phyloP scores from a whole-genome alignment of 2,113 vertebrate species.

The Anhinga rufa region DNA sequence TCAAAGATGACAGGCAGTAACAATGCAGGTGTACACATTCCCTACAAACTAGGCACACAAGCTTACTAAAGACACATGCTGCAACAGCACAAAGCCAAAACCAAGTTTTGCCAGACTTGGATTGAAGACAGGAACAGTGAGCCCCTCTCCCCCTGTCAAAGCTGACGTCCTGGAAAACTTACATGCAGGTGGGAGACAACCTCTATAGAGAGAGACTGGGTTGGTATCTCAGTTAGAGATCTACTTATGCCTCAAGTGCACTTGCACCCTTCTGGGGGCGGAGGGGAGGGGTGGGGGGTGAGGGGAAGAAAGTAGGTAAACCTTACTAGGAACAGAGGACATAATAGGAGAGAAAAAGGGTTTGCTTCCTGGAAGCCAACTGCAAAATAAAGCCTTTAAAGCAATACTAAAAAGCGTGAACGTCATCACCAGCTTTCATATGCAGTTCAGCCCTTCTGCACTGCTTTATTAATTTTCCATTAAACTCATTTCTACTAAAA shows the following conservation, averaged over 20 bases:
- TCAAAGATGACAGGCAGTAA: neutral
- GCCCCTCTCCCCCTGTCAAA: neutral
- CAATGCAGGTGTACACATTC: rapidly evolving
- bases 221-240: neutral
- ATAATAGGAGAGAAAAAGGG: neutral
- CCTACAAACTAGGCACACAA: neutral
- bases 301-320: neutral
- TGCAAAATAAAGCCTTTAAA: neutral
- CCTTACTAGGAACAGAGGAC: neutral
- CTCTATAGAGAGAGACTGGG: neutral
- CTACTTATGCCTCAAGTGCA: neutral
- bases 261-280: neutral
- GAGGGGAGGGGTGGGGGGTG: too few relatives aligned
- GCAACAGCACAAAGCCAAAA: neutral
- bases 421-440: neutral
- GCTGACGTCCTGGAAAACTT: neutral
- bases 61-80: neutral
- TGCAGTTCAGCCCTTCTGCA: neutral
- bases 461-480: constrained; percentile 38
- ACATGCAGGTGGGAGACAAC: neutral
- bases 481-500: constrained; percentile 16
- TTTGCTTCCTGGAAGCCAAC: neutral
- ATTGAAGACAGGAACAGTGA: neutral
- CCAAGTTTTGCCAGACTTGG: neutral
- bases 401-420: neutral